A percentile compares a stretch with the other conserved stretches of the same genome.
Evolutionary conservation across 1,140 invertebrate genomes (phyloP).

Genomic region (Drosophila guanche): DNA sequence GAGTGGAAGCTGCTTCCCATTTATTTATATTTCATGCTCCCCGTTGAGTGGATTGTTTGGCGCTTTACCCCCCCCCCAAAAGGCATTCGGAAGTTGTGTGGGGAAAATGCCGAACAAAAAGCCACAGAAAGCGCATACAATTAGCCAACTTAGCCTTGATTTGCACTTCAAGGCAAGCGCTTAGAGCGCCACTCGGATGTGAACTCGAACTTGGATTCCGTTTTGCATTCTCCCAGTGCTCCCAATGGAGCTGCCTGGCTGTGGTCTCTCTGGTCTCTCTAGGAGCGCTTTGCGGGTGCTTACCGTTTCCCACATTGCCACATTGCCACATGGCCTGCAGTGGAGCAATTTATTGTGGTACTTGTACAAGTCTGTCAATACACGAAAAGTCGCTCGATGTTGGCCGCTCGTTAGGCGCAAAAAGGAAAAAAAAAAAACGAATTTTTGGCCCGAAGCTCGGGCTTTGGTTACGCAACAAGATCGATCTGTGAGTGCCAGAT

Average conservation of each 20-base stretch:
- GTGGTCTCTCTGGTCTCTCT: not conserved
- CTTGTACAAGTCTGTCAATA: conserved; percentile 55
- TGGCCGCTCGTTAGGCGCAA: conserved; percentile 56
- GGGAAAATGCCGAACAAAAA: conserved; percentile 4
- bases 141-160: conserved; percentile 37
- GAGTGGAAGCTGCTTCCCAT: no score
- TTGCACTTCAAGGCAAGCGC: conserved; percentile 30
- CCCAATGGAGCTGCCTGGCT: conserved; percentile 24
- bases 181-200: conserved; percentile 11
- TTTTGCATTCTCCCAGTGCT: conserved; percentile 56
- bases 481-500: conserved; percentile 17
- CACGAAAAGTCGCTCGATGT: conserved; percentile 48
- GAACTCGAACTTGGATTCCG: conserved; percentile 48
- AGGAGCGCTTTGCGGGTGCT: conserved; percentile 15
- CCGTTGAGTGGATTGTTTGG: conserved; percentile 37
- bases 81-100: conserved; percentile 55
- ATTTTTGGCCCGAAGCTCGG: conserved; percentile 44
- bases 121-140: conserved; percentile 4
- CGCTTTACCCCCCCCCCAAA: conserved; percentile 25
- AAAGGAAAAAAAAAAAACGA: no score
- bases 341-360: conserved; percentile 52
- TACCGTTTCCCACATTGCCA: conserved; percentile 56
- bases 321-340: conserved; percentile 21
- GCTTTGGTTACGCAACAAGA: conserved; percentile 59
- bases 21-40: not conserved